Conservation (phyloP, 2,797 vertebrate species). For the Pangasius macronema region DNA sequence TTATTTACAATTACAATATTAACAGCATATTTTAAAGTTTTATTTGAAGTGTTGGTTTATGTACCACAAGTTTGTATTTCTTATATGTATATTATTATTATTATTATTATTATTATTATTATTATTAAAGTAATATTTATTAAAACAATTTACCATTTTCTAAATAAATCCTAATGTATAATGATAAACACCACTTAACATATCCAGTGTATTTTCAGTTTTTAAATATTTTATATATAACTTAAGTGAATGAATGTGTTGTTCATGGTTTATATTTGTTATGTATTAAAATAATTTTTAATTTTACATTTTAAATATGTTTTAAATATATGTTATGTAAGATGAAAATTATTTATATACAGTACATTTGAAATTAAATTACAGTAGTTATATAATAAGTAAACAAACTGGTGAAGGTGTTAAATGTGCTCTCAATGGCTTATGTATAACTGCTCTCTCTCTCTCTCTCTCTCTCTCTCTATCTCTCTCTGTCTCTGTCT, state of each 20-base stretch:
- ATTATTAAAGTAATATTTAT: no score
- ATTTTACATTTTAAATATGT: neutral
- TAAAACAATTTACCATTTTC: no score
- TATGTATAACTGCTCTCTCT: neutral
- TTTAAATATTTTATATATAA: neutral
- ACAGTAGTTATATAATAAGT: neutral
- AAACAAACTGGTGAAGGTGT: neutral
- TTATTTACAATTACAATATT: neutral
- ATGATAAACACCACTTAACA: no score
- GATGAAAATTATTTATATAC: neutral
- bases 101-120: no score
- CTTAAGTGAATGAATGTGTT: neutral
- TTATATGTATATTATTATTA: no score
- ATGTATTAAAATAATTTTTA: neutral
- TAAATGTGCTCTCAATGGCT: neutral
- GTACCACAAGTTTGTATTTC: no score
- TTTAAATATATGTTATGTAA: neutral
- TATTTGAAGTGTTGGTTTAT: neutral
- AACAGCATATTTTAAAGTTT: neutral
- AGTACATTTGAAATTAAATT: neutral
- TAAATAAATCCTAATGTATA: no score
- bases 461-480: neutral
- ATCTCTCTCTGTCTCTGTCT: no score
- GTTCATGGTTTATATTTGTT: neutral
- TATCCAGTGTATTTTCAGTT: no score